phyloP scores from a whole-genome alignment of 2,797 vertebrate species.

The Halcyon chelicuti region DNA sequence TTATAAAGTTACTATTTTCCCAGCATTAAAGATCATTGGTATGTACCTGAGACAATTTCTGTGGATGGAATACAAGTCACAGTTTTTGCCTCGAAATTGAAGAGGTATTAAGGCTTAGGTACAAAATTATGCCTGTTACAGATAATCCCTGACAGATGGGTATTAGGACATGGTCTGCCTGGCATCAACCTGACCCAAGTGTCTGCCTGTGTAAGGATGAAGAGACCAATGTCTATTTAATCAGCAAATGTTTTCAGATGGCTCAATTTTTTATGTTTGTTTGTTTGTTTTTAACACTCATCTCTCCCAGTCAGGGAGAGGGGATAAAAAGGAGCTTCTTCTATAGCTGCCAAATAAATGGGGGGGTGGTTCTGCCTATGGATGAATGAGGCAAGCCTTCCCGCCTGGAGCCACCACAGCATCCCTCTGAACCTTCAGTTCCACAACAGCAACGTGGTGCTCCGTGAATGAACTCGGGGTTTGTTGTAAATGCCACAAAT shows the following conservation, averaged over 20 bases:
- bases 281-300: neutral
- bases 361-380: neutral
- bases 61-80: neutral
- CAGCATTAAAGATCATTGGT: neutral
- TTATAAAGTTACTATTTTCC: neutral
- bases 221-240: neutral
- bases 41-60: neutral
- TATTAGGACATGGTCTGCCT: neutral
- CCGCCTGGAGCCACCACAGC: accelerated
- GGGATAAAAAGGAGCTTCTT: neutral
- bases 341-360: neutral
- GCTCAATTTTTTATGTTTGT: neutral
- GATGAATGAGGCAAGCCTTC: neutral
- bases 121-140: neutral
- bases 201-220: neutral
- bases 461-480: neutral
- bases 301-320: neutral
- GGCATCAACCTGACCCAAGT: neutral
- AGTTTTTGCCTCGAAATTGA: neutral
- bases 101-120: neutral
- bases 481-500: neutral
- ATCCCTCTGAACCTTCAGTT: neutral
- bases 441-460: neutral
- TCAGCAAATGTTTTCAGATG: neutral
- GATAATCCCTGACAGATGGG: neutral